Evolutionary conservation across 2,888 invertebrate genomes (phyloP).

Genomic region (Eueremaeus valkanovi): DNA sequence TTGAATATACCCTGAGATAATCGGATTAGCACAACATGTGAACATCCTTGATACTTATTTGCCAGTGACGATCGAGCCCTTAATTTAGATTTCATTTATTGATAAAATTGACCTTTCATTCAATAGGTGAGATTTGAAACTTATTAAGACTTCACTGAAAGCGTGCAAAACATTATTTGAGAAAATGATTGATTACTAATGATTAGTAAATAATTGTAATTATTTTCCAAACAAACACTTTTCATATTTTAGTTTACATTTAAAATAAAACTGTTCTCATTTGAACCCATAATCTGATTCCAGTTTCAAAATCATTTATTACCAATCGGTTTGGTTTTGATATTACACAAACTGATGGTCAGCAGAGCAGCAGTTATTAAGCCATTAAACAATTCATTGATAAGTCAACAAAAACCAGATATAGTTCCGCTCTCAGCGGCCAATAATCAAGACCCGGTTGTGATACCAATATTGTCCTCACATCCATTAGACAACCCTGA

Average conservation of each 20-base stretch:
- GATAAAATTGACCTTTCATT: not conserved
- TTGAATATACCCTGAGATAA: too few relatives aligned
- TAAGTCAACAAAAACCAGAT: not conserved
- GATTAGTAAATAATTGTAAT: not conserved
- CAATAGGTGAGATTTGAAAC: not conserved
- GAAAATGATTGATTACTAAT: not conserved
- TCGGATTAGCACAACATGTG: too few relatives aligned
- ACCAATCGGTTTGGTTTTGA: slow-evolving; percentile 1
- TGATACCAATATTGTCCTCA: not conserved
- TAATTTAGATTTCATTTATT: not conserved
- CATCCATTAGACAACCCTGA: not conserved
- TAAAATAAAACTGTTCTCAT: not conserved
- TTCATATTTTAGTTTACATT: not conserved
- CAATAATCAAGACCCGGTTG: not conserved
- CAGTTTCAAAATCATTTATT: not conserved
- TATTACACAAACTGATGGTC: not conserved
- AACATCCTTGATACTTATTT: too few relatives aligned
- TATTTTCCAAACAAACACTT: not conserved
- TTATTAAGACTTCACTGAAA: not conserved
- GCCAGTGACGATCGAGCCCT: too few relatives aligned
- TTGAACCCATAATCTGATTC: too few relatives aligned
- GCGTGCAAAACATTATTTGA: not conserved
- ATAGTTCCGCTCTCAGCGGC: not conserved
- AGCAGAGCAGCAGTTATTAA: slow-evolving; percentile 5
- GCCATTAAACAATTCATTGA: not conserved